These are phyloP conservation scores for Acipenser ruthenus DNA, from an alignment of 2,797 vertebrate species.

Conservation along the genomic window DNA sequence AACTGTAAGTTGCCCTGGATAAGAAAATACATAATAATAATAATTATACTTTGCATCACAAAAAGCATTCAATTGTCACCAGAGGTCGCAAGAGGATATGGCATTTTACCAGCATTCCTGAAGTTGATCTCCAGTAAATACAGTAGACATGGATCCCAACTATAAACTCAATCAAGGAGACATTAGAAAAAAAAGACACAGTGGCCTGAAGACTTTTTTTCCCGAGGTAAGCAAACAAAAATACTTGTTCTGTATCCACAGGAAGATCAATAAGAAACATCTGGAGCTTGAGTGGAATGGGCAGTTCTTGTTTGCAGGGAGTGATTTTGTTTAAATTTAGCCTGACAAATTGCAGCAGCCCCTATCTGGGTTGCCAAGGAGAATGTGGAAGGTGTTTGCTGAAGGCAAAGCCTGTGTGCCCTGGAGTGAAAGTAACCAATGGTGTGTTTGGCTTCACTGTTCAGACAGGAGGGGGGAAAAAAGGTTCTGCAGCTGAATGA, in stretches of 20 bases:
- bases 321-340: constrained; percentile 31
- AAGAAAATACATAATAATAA: no score
- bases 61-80: no score
- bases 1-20: no score
- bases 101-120: no score
- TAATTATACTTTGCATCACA: no score
- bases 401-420: constrained; percentile 29
- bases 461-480: constrained; percentile 1
- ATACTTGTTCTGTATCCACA: constrained; percentile 43
- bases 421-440: constrained; percentile 19
- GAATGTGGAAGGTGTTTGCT: constrained; percentile 38
- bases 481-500: constrained; percentile 12
- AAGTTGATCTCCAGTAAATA: no score
- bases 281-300: constrained; percentile 54
- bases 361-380: constrained; percentile 36
- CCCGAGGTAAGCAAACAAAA: constrained; percentile 25
- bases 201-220: constrained; percentile 28
- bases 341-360: constrained; percentile 48
- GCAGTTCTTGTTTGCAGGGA: constrained; percentile 50
- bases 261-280: constrained; percentile 62
- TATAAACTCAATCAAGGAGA: constrained; percentile 11
- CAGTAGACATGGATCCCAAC: not conserved
- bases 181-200: constrained; percentile 17
- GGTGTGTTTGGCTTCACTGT: constrained; percentile 15
- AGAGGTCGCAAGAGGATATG: no score